phyloP scores from a whole-genome alignment of 37 sponge, comb jelly and placozoan species.

The Spongia lamella region DNA sequence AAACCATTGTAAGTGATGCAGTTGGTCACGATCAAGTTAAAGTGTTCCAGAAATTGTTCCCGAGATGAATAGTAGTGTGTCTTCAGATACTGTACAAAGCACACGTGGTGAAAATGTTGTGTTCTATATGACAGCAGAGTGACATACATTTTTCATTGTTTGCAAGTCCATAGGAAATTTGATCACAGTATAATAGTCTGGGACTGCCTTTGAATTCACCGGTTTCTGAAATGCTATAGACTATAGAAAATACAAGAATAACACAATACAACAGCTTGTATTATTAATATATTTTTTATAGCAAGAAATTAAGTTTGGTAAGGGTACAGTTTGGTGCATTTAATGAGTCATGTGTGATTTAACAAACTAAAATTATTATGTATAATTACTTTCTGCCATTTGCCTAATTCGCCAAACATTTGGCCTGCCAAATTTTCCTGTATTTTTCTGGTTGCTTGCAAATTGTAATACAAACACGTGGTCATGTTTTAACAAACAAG shows the following conservation, averaged over 20 bases:
- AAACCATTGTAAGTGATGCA: conserved; percentile 92
- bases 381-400: too few species aligned
- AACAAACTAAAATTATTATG: too few species aligned
- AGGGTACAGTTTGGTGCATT: background rate
- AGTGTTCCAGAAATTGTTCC: conserved; percentile 79
- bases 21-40: conserved; percentile 90
- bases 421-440: too few species aligned
- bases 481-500: too few species aligned
- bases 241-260: conserved; percentile 30
- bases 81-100: conserved; percentile 58
- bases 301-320: background rate
- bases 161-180: conserved; percentile 98
- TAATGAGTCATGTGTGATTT: too few species aligned
- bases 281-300: background rate
- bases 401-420: too few species aligned
- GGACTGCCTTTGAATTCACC: conserved; percentile 81
- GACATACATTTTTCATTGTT: conserved; percentile 85
- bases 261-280: background rate
- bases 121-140: background rate
- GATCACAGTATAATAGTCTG: conserved; percentile 93
- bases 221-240: conserved; percentile 84
- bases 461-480: too few species aligned
- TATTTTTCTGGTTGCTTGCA: too few species aligned
- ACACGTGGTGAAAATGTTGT: background rate
- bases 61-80: conserved; percentile 70